Evolutionary conservation across 1,140 invertebrate genomes (phyloP).

Genomic region (Triops cancriformis): DNA sequence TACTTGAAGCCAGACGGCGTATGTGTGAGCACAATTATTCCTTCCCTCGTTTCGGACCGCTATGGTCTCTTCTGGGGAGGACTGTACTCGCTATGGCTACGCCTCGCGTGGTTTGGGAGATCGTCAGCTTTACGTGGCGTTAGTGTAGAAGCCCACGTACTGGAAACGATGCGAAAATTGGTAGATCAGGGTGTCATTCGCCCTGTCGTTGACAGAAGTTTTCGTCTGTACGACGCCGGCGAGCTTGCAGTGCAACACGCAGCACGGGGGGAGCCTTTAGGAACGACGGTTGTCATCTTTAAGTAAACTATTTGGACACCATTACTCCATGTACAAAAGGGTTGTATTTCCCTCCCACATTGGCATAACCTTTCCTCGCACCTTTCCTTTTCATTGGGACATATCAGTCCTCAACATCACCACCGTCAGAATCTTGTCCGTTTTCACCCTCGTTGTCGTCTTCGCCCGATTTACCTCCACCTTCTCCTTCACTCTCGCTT

Average conservation of each 20-base stretch:
- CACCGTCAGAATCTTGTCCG: slow-evolving; percentile 44
- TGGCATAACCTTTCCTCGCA: slow-evolving; percentile 11
- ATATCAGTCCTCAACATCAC: slow-evolving; percentile 38
- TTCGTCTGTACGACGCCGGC: slow-evolving; percentile 52
- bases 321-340: slow-evolving; percentile 16
- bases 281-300: slow-evolving; percentile 65
- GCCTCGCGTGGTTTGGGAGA: slow-evolving; percentile 39
- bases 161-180: slow-evolving; percentile 45
- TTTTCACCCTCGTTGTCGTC: slow-evolving; percentile 65
- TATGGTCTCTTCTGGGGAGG: slow-evolving; percentile 46
- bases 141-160: slow-evolving; percentile 33
- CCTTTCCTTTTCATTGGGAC: background rate
- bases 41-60: slow-evolving; percentile 46
- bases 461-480: slow-evolving; percentile 84
- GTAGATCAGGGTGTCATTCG: slow-evolving; percentile 48
- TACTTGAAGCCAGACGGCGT: slow-evolving; percentile 42
- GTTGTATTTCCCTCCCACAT: slow-evolving; percentile 15
- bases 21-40: slow-evolving; percentile 44
- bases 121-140: background rate
- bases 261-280: slow-evolving; percentile 54
- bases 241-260: slow-evolving; percentile 58
- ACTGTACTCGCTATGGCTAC: slow-evolving; percentile 43
- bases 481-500: slow-evolving; percentile 49
- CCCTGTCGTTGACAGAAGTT: slow-evolving; percentile 54
- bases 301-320: slow-evolving; percentile 40